These are phyloP conservation scores for Archilochus colubris DNA, from an alignment of 2,113 vertebrate species.

Conservation along the genomic window DNA sequence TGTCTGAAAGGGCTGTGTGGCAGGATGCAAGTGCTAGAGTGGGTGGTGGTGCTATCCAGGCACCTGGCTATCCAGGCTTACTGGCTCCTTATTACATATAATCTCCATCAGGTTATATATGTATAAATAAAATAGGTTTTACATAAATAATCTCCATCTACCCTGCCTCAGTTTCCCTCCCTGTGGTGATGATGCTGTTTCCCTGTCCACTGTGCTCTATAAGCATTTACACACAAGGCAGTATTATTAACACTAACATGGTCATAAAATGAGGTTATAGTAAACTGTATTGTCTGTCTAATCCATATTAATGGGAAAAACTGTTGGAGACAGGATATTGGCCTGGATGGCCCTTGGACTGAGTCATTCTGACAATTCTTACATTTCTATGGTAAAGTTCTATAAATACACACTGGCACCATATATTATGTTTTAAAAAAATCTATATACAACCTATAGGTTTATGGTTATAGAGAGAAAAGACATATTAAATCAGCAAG, in stretches of 20 bases:
- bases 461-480: slow-evolving; percentile 18
- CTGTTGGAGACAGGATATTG: slow-evolving; percentile 1
- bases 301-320: slow-evolving; percentile 22
- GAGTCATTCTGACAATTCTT: slow-evolving; percentile 6
- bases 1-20: background rate
- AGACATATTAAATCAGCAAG: slow-evolving; percentile 28
- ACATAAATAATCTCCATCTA: background rate
- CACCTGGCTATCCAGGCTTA: background rate
- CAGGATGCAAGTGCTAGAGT: background rate
- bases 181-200: fast-evolving
- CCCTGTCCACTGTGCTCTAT: background rate
- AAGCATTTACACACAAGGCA: background rate
- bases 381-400: slow-evolving; percentile 10
- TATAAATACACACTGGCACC: background rate
- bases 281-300: slow-evolving; percentile 8
- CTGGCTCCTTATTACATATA: background rate
- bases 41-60: background rate
- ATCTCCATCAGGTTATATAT: background rate
- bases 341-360: background rate
- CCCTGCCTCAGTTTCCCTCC: slow-evolving; percentile 7
- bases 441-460: slow-evolving; percentile 8
- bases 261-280: background rate
- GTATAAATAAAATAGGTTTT: background rate
- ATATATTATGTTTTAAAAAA: background rate
- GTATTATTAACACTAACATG: background rate